Evolutionary conservation across 1,140 invertebrate genomes (phyloP).

Genomic region (Drosophila sulfurigaster): DNA sequence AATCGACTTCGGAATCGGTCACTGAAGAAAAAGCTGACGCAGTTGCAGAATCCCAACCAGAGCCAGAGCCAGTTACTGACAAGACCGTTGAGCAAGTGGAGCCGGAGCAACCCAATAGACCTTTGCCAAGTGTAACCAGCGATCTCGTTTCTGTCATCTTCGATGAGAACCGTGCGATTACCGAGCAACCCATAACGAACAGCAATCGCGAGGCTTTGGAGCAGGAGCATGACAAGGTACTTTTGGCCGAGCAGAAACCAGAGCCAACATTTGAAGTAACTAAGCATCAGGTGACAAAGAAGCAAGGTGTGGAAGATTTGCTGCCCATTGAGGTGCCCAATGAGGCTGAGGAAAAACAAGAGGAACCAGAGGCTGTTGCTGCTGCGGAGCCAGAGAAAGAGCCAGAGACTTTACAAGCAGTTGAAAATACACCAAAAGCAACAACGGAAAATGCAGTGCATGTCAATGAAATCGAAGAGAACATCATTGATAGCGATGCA

Average conservation of each 20-base stretch:
- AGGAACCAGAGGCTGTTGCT: slow-evolving; percentile 5
- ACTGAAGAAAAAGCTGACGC: not conserved
- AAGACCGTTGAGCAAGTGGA: slow-evolving; percentile 23
- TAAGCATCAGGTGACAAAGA: slow-evolving; percentile 72
- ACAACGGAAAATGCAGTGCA: slow-evolving; percentile 6
- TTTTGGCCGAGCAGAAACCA: slow-evolving; percentile 20
- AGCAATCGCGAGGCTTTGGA: slow-evolving; percentile 59
- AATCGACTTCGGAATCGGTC: not conserved
- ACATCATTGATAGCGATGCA: slow-evolving; percentile 38
- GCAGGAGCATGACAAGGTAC: slow-evolving; percentile 48
- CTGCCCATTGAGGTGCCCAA: slow-evolving; percentile 40
- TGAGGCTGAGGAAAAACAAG: slow-evolving; percentile 14
- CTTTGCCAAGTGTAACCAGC: slow-evolving; percentile 57
- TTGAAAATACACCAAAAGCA: not conserved
- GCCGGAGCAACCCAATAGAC: slow-evolving; percentile 14
- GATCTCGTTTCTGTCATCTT: slow-evolving; percentile 63
- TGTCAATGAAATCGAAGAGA: slow-evolving; percentile 55
- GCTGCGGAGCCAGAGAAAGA: not conserved
- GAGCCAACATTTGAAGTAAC: slow-evolving; percentile 47
- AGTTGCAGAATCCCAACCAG: not conserved
- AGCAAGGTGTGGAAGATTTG: slow-evolving; percentile 64
- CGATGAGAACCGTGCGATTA: slow-evolving; percentile 67
- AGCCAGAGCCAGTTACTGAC: slow-evolving; percentile 21
- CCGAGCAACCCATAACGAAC: slow-evolving; percentile 64
- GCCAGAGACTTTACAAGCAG: slow-evolving; percentile 1